A percentile compares a stretch with the other conserved stretches of the same genome.
These are phyloP conservation scores for Macrotus californicus DNA, from an alignment of 2,113 vertebrate genomes.

Conservation along the genomic window DNA sequence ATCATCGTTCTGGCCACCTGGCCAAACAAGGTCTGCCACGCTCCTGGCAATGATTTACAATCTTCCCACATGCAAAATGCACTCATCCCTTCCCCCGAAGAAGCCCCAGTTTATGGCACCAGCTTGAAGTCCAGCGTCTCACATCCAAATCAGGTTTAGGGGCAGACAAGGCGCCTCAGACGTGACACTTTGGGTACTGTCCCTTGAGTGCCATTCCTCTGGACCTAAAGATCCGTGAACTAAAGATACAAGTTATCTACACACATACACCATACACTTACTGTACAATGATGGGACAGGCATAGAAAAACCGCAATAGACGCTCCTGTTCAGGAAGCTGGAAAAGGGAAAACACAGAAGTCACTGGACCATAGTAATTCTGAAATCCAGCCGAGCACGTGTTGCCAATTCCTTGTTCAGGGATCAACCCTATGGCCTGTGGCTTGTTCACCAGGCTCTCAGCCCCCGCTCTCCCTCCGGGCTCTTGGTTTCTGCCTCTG, in stretches of 20 bases:
- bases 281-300: not conserved
- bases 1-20: too few species aligned
- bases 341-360: not conserved
- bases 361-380: not conserved
- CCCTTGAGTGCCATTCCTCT: not conserved
- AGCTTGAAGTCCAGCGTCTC: not conserved
- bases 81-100: not conserved
- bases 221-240: not conserved
- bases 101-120: not conserved
- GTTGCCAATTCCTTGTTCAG: not conserved
- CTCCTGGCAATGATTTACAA: not conserved
- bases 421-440: not conserved
- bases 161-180: not conserved
- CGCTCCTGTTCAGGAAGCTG: not conserved
- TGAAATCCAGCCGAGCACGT: not conserved
- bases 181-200: not conserved
- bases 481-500: not conserved
- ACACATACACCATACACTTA: not conserved
- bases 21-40: not conserved
- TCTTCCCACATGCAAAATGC: not conserved
- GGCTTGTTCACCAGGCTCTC: not conserved
- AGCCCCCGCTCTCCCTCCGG: accelerated
- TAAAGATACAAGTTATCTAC: not conserved
- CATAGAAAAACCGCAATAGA: not conserved
- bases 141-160: not conserved